Percentiles rank a stretch among this genome's conserved stretches.
These are phyloP conservation scores for Lycophotia porphyrea DNA, from an alignment of 2,888 invertebrate genomes.

Conservation along the genomic window DNA sequence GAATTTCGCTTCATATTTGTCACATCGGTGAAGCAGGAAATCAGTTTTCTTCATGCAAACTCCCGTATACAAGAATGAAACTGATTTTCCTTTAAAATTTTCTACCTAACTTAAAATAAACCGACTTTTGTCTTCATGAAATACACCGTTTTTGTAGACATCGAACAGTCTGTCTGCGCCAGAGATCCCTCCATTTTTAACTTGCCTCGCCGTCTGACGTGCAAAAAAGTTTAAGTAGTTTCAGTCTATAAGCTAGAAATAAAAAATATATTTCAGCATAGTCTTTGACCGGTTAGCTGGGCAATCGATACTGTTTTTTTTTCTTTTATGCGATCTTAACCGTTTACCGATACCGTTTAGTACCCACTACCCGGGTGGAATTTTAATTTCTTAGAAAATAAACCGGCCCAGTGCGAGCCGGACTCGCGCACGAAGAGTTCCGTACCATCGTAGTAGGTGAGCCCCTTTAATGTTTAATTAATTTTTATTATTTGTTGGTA, in stretches of 20 bases:
- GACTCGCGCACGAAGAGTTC: too few relatives aligned
- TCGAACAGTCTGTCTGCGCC: slow-evolving; percentile 36
- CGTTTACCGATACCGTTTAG: slow-evolving; percentile 19
- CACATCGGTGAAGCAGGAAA: background rate
- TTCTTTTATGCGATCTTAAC: slow-evolving; percentile 12
- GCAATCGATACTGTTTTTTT: slow-evolving; percentile 5
- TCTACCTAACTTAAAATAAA: background rate
- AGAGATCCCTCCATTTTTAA: slow-evolving; percentile 43
- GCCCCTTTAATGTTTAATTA: too few relatives aligned
- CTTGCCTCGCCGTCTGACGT: slow-evolving; percentile 1
- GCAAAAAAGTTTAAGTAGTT: slow-evolving; percentile 17
- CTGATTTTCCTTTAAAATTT: background rate
- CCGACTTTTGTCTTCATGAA: slow-evolving; percentile 15
- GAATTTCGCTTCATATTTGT: background rate
- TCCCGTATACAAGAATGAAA: background rate
- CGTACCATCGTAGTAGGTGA: too few relatives aligned
- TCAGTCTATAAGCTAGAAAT: background rate
- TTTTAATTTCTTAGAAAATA: slow-evolving; percentile 1
- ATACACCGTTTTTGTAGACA: slow-evolving; percentile 24
- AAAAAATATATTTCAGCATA: slow-evolving; percentile 14
- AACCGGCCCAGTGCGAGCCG: too few relatives aligned
- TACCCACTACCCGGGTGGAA: background rate
- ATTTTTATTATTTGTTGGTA: too few relatives aligned
- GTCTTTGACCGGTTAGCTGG: slow-evolving; percentile 8
- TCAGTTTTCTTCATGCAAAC: slow-evolving; percentile 1